Percentiles rank a stretch among this genome's conserved stretches.
Conservation (phyloP, 2,113 vertebrate genomes). For the Stegastes partitus region DNA sequence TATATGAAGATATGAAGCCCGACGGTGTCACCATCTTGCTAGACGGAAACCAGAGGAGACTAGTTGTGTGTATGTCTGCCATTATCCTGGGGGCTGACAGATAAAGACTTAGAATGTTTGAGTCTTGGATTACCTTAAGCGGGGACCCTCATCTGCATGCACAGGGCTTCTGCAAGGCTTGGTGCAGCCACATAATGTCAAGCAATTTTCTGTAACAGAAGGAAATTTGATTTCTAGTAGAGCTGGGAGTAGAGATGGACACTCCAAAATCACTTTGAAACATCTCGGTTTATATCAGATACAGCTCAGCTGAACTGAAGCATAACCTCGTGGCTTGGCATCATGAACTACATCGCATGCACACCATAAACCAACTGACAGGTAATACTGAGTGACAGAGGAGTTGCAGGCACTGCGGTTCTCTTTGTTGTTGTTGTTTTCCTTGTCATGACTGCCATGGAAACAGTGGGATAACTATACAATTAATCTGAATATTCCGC, state of each 20-base stretch:
- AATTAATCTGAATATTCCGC: conserved; percentile 5
- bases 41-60: conserved; percentile 60
- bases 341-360: conserved; percentile 14
- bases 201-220: conserved; percentile 76
- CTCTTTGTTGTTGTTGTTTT: conserved; percentile 28
- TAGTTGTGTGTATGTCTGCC: conserved; percentile 54
- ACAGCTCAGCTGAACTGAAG: conserved; percentile 53
- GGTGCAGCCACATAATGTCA: conserved; percentile 76
- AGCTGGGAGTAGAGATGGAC: conserved; percentile 43
- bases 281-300: conserved; percentile 57
- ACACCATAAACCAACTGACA: conserved; percentile 22
- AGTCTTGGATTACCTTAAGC: conserved; percentile 78
- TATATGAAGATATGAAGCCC: conserved; percentile 44
- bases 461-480: background rate
- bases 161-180: conserved; percentile 50
- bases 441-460: background rate
- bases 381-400: conserved; percentile 54
- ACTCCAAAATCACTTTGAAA: conserved; percentile 61
- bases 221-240: conserved; percentile 67
- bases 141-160: conserved; percentile 78
- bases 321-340: conserved; percentile 33
- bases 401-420: conserved; percentile 22
- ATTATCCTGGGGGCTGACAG: conserved; percentile 76
- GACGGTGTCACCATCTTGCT: conserved; percentile 60
- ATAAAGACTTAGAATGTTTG: conserved; percentile 82